phyloP scores from a whole-genome alignment of 2,113 vertebrate species.

The Chunga burmeisteri region DNA sequence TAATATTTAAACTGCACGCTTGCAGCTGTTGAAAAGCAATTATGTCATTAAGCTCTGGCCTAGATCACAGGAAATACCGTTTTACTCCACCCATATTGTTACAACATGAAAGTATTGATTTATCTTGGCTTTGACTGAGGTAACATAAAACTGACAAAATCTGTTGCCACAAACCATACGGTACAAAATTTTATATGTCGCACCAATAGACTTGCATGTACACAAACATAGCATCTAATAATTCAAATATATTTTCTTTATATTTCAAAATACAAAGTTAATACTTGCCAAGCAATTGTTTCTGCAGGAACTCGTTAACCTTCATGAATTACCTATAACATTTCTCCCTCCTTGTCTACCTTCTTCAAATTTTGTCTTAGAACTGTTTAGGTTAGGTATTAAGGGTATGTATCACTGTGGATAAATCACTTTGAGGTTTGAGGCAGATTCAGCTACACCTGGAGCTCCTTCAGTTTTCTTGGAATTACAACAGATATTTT shows the following conservation, averaged over 20 bases:
- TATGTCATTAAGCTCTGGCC: slow-evolving; percentile 66
- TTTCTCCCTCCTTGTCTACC: background rate
- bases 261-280: background rate
- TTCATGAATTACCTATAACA: background rate
- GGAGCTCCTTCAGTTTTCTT: background rate
- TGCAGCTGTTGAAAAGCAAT: slow-evolving; percentile 64
- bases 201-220: background rate
- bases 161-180: background rate
- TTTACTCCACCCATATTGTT: slow-evolving; percentile 64
- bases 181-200: background rate
- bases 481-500: background rate
- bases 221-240: background rate
- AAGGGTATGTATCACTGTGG: background rate
- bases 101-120: slow-evolving; percentile 6
- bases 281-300: background rate
- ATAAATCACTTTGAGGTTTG: background rate
- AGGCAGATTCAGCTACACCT: background rate
- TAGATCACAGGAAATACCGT: slow-evolving; percentile 58
- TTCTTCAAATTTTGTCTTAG: background rate
- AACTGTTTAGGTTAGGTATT: background rate
- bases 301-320: background rate
- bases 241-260: background rate
- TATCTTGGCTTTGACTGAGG: slow-evolving; percentile 34
- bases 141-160: slow-evolving; percentile 16
- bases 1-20: slow-evolving; percentile 13